Conservation (phyloP, 1,140 invertebrate genomes). For the Metopolophium dirhodum region DNA sequence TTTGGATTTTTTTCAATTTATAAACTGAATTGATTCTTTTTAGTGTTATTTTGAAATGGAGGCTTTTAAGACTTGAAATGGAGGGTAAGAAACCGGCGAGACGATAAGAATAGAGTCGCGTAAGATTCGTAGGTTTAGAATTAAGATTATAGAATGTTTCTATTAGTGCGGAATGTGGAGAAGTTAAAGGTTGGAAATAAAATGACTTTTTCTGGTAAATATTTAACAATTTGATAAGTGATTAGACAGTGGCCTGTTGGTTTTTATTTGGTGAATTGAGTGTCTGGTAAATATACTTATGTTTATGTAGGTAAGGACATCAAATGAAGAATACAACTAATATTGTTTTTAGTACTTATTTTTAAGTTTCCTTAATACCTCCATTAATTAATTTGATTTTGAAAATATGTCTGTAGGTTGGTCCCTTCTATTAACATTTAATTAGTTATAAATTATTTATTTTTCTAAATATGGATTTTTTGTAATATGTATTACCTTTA, state of each 20-base stretch:
- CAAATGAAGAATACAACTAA: neutral
- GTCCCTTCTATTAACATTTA: too few species aligned
- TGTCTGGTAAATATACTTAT: neutral
- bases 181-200: neutral
- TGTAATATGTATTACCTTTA: too few species aligned
- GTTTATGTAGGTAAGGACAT: neutral
- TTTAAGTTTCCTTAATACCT: neutral
- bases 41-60: too few species aligned
- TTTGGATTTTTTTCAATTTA: too few species aligned
- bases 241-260: neutral
- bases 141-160: too few species aligned
- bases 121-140: too few species aligned
- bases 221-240: neutral
- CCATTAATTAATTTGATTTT: neutral
- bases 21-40: neutral
- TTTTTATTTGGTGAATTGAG: neutral
- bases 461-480: too few species aligned
- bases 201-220: neutral
- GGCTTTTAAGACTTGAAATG: too few species aligned
- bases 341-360: neutral
- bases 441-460: too few species aligned
- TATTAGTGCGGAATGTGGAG: too few species aligned
- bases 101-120: neutral
- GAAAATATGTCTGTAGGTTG: too few species aligned
- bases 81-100: neutral